Base-by-base conservation (phyloP, 1,140 invertebrate species). In the Dendrolimus kikuchii region DNA sequence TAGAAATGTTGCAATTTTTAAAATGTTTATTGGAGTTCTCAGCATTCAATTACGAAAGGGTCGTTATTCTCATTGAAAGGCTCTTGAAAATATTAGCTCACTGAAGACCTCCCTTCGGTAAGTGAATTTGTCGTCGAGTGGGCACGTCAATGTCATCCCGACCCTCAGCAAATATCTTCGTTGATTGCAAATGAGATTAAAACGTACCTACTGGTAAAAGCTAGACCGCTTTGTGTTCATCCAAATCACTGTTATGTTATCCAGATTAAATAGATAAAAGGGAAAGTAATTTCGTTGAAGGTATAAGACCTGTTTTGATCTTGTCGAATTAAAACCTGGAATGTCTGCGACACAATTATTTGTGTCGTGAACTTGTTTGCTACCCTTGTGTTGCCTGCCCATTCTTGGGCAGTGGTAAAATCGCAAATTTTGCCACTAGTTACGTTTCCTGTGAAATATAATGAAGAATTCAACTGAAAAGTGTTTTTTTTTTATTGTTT, bases 161-260 rank as follows among this genome's bases (percentile, higher is more conserved):
- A 47, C 59, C 53, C 57, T 57, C 40, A 46, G 7, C 41, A 50
- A 48, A 51, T 55, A 60, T 49, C 47, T 53, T 53, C 53, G 55
- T 60, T 60, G 60, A 63, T 66, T 64, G 55, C 51, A 62, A 64
- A 68, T 60, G 38, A 64, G 55, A 56, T 64, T 62, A 64, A 57
- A 57, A 58, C 49, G 49, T 57, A 51, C 50, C 47, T 50, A 55
- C 50, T 40, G 49, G 54, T 49, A 57, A 49, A 50, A 52, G 50
- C 58, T 23, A 46, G 7, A 42, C 38, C 40, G 40, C 55, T 59
- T 66, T 59, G 38, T 51, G 51, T 53, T 51, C 23, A 57, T 41
- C 43, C 39, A 59, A 63, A 63, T 63, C 57, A 54, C 47, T 50
- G 53, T 44, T 38, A 38, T 48, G 46, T 48, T 38, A 37, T 7